These are phyloP conservation scores for Gambusia affinis DNA, from an alignment of 2,113 vertebrate genomes.

Conservation along the genomic window DNA sequence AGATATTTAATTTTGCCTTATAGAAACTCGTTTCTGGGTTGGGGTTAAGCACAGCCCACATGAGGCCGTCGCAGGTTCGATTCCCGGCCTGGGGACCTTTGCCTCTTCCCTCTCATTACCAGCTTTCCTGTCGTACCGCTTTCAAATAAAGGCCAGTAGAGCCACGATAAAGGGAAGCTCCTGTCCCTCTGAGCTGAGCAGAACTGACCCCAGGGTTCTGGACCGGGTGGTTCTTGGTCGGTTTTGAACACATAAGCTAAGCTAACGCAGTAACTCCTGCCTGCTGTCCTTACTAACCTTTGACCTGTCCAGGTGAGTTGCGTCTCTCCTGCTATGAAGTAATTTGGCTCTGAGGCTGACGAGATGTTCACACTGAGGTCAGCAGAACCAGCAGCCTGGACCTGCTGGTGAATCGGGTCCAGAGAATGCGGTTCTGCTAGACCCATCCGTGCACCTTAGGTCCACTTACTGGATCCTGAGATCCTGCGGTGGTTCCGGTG, in stretches of 20 bases:
- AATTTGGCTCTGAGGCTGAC: conserved; percentile 22
- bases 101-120: too few relatives aligned
- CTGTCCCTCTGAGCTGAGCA: neutral
- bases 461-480: neutral
- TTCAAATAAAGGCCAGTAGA: too few relatives aligned
- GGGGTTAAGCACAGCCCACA: too few relatives aligned
- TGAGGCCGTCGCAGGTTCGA: too few relatives aligned
- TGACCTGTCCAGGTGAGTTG: conserved; percentile 40
- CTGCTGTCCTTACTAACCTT: conserved; percentile 36
- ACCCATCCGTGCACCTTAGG: neutral
- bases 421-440: neutral
- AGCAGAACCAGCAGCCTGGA: neutral
- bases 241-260: conserved; percentile 22
- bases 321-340: conserved; percentile 10
- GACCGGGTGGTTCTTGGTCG: neutral
- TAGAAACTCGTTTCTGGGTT: too few relatives aligned
- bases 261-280: neutral
- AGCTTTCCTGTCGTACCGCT: too few relatives aligned
- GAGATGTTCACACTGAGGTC: conserved; percentile 30
- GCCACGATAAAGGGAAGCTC: neutral
- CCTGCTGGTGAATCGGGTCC: neutral
- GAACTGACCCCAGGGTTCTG: neutral
- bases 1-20: too few relatives aligned
- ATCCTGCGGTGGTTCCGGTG: neutral
- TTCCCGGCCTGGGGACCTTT: too few relatives aligned